Evolutionary conservation across 2,797 vertebrate genomes (phyloP), one percentile per base, ranked within the genome.

Genomic region (Chromis chromis): DNA sequence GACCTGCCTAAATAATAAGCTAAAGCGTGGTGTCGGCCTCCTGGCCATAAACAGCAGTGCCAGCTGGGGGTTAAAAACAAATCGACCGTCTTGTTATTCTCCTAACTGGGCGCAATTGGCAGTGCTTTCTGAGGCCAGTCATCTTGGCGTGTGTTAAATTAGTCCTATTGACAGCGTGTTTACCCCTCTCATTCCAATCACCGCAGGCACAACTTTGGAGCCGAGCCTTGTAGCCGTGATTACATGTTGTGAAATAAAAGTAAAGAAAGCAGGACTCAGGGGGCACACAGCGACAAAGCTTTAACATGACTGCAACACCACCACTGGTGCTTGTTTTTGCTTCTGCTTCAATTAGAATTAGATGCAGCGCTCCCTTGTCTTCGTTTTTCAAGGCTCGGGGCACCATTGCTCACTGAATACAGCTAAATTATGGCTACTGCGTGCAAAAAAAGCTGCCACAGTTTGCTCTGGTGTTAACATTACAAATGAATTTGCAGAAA

Each of bases 11-110:
- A 90, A 86, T 85, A 90, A 88, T 76, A 90, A 80, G 82, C 70
- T 64, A 61, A 78, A 71, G 76, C 81, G 69, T 59, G 61, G 62
- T 44, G 76, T 52, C 22, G 33, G 69, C 83, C 78, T 80, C 69
- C 39, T 74, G 81, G 66, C 74, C 67, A 40, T 76, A 60, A 86
- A 84, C 74, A 81, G 65, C 13, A 3, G 53, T 65, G 63, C 78
- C 72, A 76, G 67, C 86, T 78, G 67, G 82, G 85, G 86, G 86
- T 84, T 89, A 83, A 79, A 89, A 88, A 87, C 83, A 88, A 89
- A 90, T 89, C 25, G 76, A 88, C 56, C 48, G 8, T 72, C 74
- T 83, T 86, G 74, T 90, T 88, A 81, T 89, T 89, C 83, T 84
- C 66, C 77, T 75, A 90, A 86, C 73, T 49, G 82, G 74, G 60